phyloP scores from a whole-genome alignment of 2,797 vertebrate genomes.

The Hippoglossus hippoglossus region DNA sequence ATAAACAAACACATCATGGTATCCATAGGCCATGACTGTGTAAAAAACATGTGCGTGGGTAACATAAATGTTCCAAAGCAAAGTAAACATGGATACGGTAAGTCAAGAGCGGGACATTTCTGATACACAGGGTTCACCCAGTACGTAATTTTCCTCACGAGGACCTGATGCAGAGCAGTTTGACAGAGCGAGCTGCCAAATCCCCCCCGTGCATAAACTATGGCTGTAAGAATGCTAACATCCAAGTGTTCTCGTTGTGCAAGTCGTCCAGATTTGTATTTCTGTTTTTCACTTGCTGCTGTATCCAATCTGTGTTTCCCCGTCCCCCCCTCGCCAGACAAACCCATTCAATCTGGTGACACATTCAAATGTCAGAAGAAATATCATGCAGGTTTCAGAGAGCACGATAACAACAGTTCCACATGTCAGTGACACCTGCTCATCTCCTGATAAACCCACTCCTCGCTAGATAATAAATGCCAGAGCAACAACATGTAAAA shows the following conservation, averaged over 20 bases:
- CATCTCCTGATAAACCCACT: constrained; percentile 46
- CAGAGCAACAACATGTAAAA: constrained; percentile 48
- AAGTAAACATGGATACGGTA: constrained; percentile 71
- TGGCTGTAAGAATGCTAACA: constrained; percentile 77
- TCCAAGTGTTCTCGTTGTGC: constrained; percentile 53
- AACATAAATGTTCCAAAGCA: constrained; percentile 63
- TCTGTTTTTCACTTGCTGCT: constrained; percentile 35
- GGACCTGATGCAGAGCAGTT: constrained; percentile 59
- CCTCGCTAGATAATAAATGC: constrained; percentile 51
- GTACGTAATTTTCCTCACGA: constrained; percentile 49
- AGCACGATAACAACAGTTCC: constrained; percentile 53
- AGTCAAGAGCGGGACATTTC: constrained; percentile 61
- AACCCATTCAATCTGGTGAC: constrained; percentile 30
- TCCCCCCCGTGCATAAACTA: constrained; percentile 69
- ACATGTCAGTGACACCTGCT: constrained; percentile 48
- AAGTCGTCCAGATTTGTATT: constrained; percentile 51
- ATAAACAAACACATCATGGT: constrained; percentile 58
- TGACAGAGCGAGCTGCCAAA: constrained; percentile 61
- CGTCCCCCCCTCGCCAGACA: too few relatives aligned
- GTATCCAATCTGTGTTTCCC: constrained; percentile 26
- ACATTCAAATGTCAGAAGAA: constrained; percentile 53
- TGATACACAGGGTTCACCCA: constrained; percentile 54
- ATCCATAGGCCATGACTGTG: constrained; percentile 41
- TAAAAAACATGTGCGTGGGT: constrained; percentile 54
- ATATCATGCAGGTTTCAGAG: constrained; percentile 35